Evolutionary conservation across 1,140 invertebrate species (phyloP), one percentile per base, ranked within the genome.

Genomic region (Drosophila aff.): DNA sequence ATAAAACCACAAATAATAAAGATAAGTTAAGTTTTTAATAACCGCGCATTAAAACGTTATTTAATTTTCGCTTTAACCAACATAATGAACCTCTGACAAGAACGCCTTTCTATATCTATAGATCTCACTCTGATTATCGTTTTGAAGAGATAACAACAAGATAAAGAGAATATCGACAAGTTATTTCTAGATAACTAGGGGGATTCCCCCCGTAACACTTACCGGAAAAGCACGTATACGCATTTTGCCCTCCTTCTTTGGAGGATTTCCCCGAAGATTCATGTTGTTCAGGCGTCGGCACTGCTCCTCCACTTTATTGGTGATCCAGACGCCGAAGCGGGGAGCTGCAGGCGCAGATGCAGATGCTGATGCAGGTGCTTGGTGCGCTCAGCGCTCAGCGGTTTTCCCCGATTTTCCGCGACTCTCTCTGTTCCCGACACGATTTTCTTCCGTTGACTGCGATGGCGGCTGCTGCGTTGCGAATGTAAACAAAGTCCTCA

Each of bases 161-260:
- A 50, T 11, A 8, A 26, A 23, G 9, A 3, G 0, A 33, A 18
- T 13, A 13, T 15, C 0, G 47, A 33, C 5, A 52, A 33, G 0
- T 6, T 11, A n/a, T n/a, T 50, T n/a, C 9, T n/a, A 31, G 26
- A 44, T 60, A 13, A 31, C 18, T 9, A 16, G 7, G 7, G 13
- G 8, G 28, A 16, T 6, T 13, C 31, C 50, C 60, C 33, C 31
- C 0, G 1, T 95, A 10, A 3, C 7, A 28, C 97, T 98, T 95
- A 99, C 98, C 91, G 98, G 98, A 95, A 99, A 99, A 81, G 98
- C 98, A 93, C 98, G 95, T 93, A 99, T 99, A 89, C 98, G 95
- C 98, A 99, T 99, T 94, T 99, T 99, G 93, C 96, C 96, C 93
- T 98, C 96, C 94, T 98, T 98, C 93, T 98, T 97, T 82, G 96